These are phyloP conservation scores for Pluvianellus socialis DNA, from an alignment of 2,113 vertebrate genomes.

Conservation along the genomic window DNA sequence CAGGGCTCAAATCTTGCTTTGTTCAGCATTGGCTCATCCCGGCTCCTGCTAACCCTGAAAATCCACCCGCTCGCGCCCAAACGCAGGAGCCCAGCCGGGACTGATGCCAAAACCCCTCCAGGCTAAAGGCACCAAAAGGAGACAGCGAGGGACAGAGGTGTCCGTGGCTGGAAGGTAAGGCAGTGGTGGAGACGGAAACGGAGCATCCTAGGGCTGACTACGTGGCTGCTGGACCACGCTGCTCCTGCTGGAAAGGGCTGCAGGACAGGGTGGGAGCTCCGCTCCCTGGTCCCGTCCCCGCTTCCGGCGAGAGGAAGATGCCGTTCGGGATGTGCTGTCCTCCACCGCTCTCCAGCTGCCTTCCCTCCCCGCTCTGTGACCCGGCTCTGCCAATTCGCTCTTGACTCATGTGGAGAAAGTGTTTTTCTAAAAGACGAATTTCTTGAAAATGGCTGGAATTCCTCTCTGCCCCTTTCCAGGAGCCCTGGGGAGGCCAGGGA, in stretches of 20 bases:
- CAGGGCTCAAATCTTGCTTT: neutral
- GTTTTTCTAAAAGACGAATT: neutral
- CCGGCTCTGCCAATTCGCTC: neutral
- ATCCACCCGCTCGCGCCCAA: neutral
- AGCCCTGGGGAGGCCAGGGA: neutral
- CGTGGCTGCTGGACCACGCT: neutral
- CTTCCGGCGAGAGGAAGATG: neutral
- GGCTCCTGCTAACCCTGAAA: neutral
- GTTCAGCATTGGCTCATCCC: neutral
- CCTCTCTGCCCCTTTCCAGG: neutral
- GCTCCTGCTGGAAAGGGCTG: neutral
- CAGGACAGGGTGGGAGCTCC: neutral
- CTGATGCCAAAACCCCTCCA: neutral
- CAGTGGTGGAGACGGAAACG: neutral
- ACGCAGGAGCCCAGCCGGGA: neutral
- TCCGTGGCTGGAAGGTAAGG: neutral
- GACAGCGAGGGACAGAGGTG: neutral
- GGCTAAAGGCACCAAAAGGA: neutral
- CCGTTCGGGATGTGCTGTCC: neutral
- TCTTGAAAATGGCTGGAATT: slow-evolving; percentile 2
- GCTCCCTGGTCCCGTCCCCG: neutral
- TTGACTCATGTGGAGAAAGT: neutral
- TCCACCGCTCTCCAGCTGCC: neutral
- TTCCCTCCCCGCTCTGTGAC: neutral
- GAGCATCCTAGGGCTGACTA: neutral